These are phyloP conservation scores for Patella vulgata DNA, from an alignment of 1,140 invertebrate genomes.

Conservation along the genomic window DNA sequence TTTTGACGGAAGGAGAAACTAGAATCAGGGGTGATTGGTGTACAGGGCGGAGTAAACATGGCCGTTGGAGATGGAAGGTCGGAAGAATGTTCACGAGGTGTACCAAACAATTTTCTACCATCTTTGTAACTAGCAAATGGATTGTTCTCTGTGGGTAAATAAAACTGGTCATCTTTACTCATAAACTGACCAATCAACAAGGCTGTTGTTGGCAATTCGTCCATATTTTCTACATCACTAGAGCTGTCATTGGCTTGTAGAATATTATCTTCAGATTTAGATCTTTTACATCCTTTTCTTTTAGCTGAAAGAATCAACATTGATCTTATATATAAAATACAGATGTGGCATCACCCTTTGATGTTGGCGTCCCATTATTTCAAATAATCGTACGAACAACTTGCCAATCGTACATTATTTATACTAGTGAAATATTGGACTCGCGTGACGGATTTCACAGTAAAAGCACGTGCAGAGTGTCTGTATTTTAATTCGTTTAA, in stretches of 20 bases:
- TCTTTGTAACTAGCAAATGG: constrained; percentile 58
- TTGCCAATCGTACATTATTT: too few species aligned
- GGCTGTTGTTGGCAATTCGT: constrained; percentile 38
- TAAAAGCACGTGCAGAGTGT: too few species aligned
- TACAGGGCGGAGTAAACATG: constrained; percentile 49
- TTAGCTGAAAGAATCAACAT: constrained; percentile 1
- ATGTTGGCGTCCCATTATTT: too few species aligned
- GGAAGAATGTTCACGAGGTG: constrained; percentile 35
- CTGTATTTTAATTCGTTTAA: background rate
- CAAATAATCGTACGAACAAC: too few species aligned
- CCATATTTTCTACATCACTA: constrained; percentile 23
- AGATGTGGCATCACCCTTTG: too few species aligned
- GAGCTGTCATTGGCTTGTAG: constrained; percentile 43
- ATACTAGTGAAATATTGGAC: too few species aligned
- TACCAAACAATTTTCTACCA: constrained; percentile 57
- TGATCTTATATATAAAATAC: background rate
- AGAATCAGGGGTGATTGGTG: constrained; percentile 38
- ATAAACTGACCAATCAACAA: constrained; percentile 59
- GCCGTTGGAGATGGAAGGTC: constrained; percentile 46
- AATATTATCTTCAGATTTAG: constrained; percentile 60
- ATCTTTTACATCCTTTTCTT: constrained; percentile 49
- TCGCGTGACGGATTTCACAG: too few species aligned
- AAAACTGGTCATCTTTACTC: constrained; percentile 63
- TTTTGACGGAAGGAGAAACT: background rate
- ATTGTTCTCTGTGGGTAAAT: constrained; percentile 56